Evolutionary conservation across 2,797 vertebrate species (phyloP).

Genomic region (Urocyon cinereoargenteus): DNA sequence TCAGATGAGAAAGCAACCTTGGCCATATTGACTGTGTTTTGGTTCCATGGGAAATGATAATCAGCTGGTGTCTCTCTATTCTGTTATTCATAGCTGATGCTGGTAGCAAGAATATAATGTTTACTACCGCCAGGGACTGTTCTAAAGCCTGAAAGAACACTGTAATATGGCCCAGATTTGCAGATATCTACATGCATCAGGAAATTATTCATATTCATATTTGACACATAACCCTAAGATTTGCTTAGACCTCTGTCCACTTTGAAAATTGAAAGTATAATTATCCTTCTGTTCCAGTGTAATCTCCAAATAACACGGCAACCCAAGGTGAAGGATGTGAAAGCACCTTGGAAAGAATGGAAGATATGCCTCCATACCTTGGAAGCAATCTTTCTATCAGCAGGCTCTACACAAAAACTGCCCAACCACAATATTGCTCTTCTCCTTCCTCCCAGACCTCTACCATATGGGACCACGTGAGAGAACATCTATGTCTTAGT

Average conservation of each 20-base stretch:
- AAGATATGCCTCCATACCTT: background rate
- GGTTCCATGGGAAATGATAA: background rate
- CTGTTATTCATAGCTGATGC: background rate
- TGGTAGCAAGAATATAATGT: background rate
- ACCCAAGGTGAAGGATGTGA: no score
- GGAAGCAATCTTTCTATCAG: background rate
- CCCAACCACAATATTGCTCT: background rate
- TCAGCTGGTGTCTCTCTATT: background rate
- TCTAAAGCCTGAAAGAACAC: background rate
- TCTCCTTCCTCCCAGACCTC: background rate
- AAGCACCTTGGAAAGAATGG: background rate
- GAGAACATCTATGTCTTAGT: background rate
- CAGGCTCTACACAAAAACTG: background rate
- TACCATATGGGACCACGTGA: background rate
- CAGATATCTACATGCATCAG: background rate
- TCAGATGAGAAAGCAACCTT: background rate
- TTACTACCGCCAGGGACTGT: background rate
- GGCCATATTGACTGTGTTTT: background rate
- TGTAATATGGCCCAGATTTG: background rate
- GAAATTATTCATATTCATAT: conserved; percentile 3
- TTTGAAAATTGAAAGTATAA: conserved; percentile 45
- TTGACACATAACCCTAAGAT: background rate
- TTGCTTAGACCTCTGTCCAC: conserved; percentile 24
- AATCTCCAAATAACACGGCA: conserved; percentile 15
- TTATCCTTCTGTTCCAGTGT: conserved; percentile 20